Evolutionary conservation across 2,113 vertebrate genomes (phyloP).

Genomic region (Neodon shergylaensis): DNA sequence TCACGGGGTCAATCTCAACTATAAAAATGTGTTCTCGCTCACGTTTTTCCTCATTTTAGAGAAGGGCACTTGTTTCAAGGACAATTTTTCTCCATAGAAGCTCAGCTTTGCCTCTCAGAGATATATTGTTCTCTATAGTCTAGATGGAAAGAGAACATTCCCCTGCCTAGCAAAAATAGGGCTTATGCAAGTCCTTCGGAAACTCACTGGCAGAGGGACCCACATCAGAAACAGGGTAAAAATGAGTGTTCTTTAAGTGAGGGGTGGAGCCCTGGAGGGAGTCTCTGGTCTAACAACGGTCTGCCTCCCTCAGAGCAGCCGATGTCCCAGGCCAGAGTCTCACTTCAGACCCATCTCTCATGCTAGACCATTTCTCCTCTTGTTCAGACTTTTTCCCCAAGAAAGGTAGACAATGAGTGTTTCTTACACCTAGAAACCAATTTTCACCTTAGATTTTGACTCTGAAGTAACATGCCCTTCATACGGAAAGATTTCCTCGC

Average conservation of each 20-base stretch:
- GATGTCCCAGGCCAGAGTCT: neutral
- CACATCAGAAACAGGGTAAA: neutral
- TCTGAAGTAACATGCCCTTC: constrained; percentile 3
- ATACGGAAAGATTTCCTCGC: neutral
- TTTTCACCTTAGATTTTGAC: constrained; percentile 29
- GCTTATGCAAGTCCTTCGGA: neutral
- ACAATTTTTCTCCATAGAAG: constrained; percentile 38
- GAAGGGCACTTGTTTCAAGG: constrained; percentile 50
- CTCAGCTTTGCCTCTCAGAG: constrained; percentile 54
- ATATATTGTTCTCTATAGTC: neutral
- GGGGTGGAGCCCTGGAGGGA: neutral
- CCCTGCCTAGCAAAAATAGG: neutral
- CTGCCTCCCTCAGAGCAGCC: neutral
- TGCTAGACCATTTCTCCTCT: neutral
- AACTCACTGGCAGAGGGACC: constrained; percentile 30
- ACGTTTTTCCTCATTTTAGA: constrained; percentile 49
- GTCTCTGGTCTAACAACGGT: neutral
- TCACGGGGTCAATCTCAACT: constrained; percentile 16
- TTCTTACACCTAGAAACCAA: constrained; percentile 59
- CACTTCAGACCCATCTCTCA: neutral
- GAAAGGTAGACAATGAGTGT: constrained; percentile 56
- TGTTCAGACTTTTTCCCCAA: constrained; percentile 53
- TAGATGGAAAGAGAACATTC: constrained; percentile 13
- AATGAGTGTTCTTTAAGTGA: neutral
- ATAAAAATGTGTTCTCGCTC: neutral